Percentiles rank a stretch among this genome's conserved stretches.
Conservation (phyloP, 1,140 invertebrate genomes). For the Cyclargus thomasi region DNA sequence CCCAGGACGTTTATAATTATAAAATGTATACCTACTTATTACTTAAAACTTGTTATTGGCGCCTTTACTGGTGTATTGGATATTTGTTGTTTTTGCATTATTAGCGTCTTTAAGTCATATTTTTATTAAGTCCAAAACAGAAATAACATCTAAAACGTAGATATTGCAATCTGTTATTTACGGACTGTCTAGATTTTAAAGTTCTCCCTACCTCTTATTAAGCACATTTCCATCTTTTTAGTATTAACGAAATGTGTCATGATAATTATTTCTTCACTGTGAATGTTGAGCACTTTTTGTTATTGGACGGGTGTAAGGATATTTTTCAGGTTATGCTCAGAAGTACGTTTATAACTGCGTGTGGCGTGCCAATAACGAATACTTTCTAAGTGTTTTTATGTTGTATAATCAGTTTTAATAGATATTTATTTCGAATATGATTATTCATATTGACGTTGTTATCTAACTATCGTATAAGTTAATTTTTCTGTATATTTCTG, state of each 20-base stretch:
- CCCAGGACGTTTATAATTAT: no score
- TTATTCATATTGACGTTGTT: neutral
- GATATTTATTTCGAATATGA: neutral
- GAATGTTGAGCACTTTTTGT: no score
- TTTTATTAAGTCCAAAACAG: neutral
- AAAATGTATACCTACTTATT: neutral
- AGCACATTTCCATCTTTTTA: neutral
- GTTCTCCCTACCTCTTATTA: no score
- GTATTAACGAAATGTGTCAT: neutral
- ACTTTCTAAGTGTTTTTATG: constrained; percentile 1
- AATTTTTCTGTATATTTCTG: neutral
- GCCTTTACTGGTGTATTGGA: neutral
- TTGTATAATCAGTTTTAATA: constrained; percentile 1
- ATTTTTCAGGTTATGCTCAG: neutral
- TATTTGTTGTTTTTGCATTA: neutral
- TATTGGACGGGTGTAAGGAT: no score
- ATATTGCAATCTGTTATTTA: neutral
- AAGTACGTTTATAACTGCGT: neutral
- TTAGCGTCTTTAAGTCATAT: neutral
- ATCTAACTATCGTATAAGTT: neutral
- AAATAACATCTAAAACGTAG: neutral
- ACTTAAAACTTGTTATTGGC: neutral
- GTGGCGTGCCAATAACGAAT: neutral
- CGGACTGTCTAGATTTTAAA: neutral
- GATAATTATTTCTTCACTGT: no score